Conservation (phyloP, 1,140 invertebrate species). For the Harpegnathos saltator region DNA sequence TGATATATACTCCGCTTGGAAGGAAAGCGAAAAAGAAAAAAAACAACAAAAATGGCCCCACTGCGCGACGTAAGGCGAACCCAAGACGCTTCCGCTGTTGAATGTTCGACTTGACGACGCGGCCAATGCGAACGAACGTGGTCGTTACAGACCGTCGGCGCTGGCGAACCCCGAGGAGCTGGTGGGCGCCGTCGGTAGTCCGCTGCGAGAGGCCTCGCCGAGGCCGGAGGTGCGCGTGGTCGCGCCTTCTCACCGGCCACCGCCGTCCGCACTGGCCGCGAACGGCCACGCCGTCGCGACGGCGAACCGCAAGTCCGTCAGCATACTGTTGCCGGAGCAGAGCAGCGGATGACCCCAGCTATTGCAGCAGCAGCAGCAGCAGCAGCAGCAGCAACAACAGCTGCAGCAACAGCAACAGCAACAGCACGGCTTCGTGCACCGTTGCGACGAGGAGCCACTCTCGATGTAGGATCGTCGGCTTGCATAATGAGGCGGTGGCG, state of each 20-base stretch:
- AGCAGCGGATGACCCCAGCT: constrained; percentile 81
- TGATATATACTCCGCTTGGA: too few relatives aligned
- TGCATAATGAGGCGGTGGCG: constrained; percentile 6
- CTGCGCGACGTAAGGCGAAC: too few relatives aligned
- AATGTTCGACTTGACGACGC: neutral
- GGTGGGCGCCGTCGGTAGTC: constrained; percentile 72
- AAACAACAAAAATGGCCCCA: too few relatives aligned
- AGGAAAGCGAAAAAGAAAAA: too few relatives aligned
- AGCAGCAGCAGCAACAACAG: constrained; percentile 64
- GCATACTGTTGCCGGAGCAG: constrained; percentile 83
- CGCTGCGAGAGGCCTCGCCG: constrained; percentile 75
- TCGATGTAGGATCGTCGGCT: constrained; percentile 71
- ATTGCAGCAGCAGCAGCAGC: constrained; percentile 18
- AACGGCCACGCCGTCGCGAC: constrained; percentile 52
- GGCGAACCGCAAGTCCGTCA: constrained; percentile 82
- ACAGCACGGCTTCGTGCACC: constrained; percentile 79
- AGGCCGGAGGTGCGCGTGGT: constrained; percentile 82
- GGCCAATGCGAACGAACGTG: neutral
- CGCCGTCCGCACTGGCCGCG: constrained; percentile 63
- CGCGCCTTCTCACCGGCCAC: constrained; percentile 79
- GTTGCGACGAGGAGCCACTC: constrained; percentile 78
- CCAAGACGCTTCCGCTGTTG: neutral
- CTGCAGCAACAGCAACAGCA: constrained; percentile 66
- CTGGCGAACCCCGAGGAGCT: constrained; percentile 73
- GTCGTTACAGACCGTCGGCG: constrained; percentile 71